Conservation (phyloP, 2,113 vertebrate species). For the Bufo gargarizans region DNA sequence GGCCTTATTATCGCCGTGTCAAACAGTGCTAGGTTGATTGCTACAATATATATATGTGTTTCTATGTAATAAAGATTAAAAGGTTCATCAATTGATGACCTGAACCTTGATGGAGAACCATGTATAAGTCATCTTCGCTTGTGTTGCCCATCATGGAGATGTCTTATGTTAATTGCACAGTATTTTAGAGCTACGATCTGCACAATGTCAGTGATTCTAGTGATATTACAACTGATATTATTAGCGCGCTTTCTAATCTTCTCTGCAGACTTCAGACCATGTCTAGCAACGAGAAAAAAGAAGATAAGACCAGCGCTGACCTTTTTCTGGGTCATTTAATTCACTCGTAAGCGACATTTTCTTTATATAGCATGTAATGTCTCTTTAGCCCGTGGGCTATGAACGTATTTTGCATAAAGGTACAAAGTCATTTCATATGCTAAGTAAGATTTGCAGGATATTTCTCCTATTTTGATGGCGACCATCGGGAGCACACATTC, state of each 20-base stretch:
- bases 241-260: not conserved
- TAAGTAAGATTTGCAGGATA: slow-evolving; percentile 49
- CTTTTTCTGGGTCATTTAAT: slow-evolving; percentile 56
- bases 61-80: slow-evolving; percentile 2
- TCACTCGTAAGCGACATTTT: slow-evolving; percentile 50
- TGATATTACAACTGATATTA: slow-evolving; percentile 16
- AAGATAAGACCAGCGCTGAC: not conserved
- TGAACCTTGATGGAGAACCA: not conserved
- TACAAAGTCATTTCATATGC: slow-evolving; percentile 52
- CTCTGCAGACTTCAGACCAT: not conserved
- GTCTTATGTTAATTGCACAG: not conserved
- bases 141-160: not conserved
- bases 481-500: slow-evolving; percentile 7
- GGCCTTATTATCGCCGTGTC: not conserved
- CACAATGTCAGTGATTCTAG: not conserved
- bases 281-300: not conserved
- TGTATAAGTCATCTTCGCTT: not conserved
- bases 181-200: not conserved
- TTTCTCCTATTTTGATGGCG: slow-evolving; percentile 50
- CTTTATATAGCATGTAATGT: slow-evolving; percentile 61
- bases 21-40: not conserved
- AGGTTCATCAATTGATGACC: not conserved
- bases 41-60: not conserved
- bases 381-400: slow-evolving; percentile 60
- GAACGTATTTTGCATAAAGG: slow-evolving; percentile 45